phyloP scores from a whole-genome alignment of 2,888 invertebrate genomes.

The Lacanobia wlatinum region DNA sequence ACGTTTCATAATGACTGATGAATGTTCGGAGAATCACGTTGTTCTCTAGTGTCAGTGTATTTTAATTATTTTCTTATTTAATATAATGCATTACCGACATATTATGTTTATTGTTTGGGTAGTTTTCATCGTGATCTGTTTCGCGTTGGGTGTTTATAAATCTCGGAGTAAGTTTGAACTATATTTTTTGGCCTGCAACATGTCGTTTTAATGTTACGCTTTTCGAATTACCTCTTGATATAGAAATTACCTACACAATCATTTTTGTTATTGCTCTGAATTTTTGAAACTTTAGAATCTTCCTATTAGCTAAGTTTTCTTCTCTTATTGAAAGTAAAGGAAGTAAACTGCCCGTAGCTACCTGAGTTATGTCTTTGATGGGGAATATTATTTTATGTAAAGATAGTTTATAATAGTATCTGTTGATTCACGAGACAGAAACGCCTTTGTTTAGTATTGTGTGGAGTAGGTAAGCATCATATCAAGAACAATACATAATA shows the following conservation, averaged over 20 bases:
- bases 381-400: not conserved
- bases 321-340: not conserved
- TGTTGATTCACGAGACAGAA: not conserved
- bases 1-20: constrained; percentile 19
- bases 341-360: not conserved
- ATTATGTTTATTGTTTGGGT: constrained; percentile 40
- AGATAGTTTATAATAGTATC: not conserved
- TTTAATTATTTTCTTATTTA: constrained; percentile 23
- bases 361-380: not conserved
- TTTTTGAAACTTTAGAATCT: too few species aligned
- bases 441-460: constrained; percentile 18
- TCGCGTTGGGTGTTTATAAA: constrained; percentile 29
- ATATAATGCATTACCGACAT: constrained; percentile 30
- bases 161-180: constrained; percentile 29
- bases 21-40: constrained; percentile 36
- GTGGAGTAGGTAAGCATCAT: not conserved
- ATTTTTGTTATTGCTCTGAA: not conserved
- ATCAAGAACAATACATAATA: constrained; percentile 8
- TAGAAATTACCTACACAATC: not conserved
- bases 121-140: constrained; percentile 19
- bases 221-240: not conserved
- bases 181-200: not conserved
- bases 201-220: not conserved
- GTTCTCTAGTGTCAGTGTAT: constrained; percentile 1
- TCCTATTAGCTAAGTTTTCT: not conserved